Conservation (phyloP, 2,113 vertebrate species). For the Poeciliopsis retropinna region DNA sequence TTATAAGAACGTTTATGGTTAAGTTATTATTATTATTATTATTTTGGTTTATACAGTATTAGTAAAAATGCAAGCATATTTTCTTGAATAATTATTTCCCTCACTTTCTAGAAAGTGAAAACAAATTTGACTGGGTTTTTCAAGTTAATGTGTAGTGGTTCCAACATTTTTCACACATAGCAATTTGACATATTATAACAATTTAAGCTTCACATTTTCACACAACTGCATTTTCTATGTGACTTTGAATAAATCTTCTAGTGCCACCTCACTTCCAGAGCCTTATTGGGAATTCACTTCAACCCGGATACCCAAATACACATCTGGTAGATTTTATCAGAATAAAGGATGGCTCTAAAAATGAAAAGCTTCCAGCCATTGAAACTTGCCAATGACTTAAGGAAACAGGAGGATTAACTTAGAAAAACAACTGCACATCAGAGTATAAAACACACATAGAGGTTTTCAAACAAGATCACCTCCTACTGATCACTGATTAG, state of each 20-base stretch:
- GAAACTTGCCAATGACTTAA: constrained; percentile 24
- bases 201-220: background rate
- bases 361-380: background rate
- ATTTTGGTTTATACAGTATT: no score
- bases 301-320: background rate
- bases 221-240: background rate
- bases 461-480: constrained; percentile 18
- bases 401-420: constrained; percentile 37
- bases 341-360: background rate
- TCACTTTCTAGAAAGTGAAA: no score
- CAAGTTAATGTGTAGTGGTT: background rate
- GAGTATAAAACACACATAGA: constrained; percentile 14
- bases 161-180: background rate
- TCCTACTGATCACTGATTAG: constrained; percentile 32
- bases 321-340: background rate
- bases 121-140: no score
- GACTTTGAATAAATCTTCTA: background rate
- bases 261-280: background rate
- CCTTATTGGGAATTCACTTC: background rate
- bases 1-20: no score
- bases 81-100: no score
- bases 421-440: constrained; percentile 20
- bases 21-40: no score
- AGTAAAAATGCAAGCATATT: no score
- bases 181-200: background rate